phyloP scores from a whole-genome alignment of 2,797 vertebrate species.

The Eulemur coronatus region DNA sequence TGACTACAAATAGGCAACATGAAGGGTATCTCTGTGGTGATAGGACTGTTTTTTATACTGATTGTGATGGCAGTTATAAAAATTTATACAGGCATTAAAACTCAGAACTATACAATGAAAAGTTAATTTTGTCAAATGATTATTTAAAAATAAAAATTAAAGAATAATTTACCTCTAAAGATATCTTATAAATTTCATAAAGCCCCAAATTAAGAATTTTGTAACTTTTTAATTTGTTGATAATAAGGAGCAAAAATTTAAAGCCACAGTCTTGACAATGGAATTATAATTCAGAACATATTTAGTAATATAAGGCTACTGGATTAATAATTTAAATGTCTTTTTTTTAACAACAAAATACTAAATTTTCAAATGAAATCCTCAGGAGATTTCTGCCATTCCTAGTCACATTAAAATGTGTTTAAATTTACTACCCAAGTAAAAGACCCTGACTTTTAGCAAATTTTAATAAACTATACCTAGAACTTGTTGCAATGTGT shows the following conservation, averaged over 20 bases:
- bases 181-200: background rate
- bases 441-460: background rate
- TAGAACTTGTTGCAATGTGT: background rate
- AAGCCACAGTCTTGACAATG: background rate
- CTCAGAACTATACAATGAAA: background rate
- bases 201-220: background rate
- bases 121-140: background rate
- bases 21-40: background rate
- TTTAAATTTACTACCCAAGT: background rate
- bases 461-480: background rate
- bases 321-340: background rate
- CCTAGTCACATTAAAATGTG: background rate
- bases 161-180: background rate
- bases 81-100: background rate
- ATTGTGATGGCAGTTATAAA: background rate
- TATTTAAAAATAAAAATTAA: background rate
- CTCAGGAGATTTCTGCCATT: background rate
- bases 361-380: background rate
- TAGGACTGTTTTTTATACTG: background rate
- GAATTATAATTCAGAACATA: background rate
- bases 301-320: background rate
- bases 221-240: background rate
- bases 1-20: background rate
- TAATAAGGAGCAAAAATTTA: background rate
- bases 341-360: background rate